Evolutionary conservation across 2,113 vertebrate genomes (phyloP), one percentile per base, ranked within the genome.

Genomic region (Meriones unguiculatus): DNA sequence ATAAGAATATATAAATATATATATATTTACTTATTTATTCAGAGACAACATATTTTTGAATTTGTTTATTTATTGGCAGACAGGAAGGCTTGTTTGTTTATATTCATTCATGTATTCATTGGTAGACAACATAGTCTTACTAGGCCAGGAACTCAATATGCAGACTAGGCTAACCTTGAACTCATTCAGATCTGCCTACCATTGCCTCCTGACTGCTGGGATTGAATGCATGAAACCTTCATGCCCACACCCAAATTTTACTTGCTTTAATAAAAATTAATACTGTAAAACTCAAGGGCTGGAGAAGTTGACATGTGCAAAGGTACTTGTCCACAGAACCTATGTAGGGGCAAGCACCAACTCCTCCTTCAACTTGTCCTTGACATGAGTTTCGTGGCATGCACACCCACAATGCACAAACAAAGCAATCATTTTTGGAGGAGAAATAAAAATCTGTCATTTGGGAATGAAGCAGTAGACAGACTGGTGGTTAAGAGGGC

Each of bases 191-290:
- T 62, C 15, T 41, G 59, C 24, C 81, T 1, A 7, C 3, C n/a
- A 57, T 17, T 85, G 82, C 28, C 82, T 46, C 59, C 38, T 85
- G 59, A 65, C 3, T 64, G 24, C n/a, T 84, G 57, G 24, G n/a
- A n/a, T 84, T 64, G 64, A 85, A 85, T 59, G 64, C 14, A 7
- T 65, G 15, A 3, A 46, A 65, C 62, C 41, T 41, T 13, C n/a
- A 82, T 62, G 80, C 35, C 35, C 80, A 38, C 20, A 35, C 57
- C 35, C 5, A 13, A 38, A 24, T 62, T 41, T 82, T 89, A 90
- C 50, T 89, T 89, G 69, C 50, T 89, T 89, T 73, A 94, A 78
- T 28, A 78, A 88, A 80, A 5, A 75, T 92, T 92, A 95, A 32
- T 50, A 87, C 82, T 54, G 94, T 81, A 78, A 67, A 80, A 80